These are phyloP conservation scores for Heterotilapia buettikoferi DNA, from an alignment of 2,113 vertebrate species.

Conservation along the genomic window DNA sequence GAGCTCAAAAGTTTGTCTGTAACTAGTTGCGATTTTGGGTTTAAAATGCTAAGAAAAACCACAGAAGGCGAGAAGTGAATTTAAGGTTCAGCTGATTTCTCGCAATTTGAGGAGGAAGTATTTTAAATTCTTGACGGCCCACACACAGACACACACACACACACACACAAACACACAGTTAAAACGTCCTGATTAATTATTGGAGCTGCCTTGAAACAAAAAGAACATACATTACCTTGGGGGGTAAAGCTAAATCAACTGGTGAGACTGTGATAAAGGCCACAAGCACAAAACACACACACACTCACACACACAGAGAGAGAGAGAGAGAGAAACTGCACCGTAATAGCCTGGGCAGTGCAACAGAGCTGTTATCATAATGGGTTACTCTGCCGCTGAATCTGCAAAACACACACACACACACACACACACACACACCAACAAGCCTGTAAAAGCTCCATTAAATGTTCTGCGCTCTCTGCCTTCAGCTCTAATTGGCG, in stretches of 20 bases:
- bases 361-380: not conserved
- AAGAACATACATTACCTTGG: not conserved
- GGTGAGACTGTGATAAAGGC: not conserved
- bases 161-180: not conserved
- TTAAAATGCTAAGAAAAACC: not conserved
- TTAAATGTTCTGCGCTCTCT: not conserved
- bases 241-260: not conserved
- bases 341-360: not conserved
- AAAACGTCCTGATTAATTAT: not conserved
- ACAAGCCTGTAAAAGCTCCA: slow-evolving; percentile 5
- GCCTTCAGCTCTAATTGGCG: slow-evolving; percentile 38
- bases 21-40: not conserved
- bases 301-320: too few relatives aligned
- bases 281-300: not conserved
- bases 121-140: not conserved
- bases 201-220: not conserved
- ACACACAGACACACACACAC: too few relatives aligned
- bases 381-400: not conserved
- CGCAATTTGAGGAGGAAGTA: not conserved
- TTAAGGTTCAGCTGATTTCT: not conserved
- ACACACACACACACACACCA: not conserved
- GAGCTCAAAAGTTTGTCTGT: not conserved
- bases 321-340: not conserved
- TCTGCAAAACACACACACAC: not conserved
- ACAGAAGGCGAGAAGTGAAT: not conserved